Base-by-base conservation (phyloP, 1,140 invertebrate genomes). In the Drosophila arizonae region DNA sequence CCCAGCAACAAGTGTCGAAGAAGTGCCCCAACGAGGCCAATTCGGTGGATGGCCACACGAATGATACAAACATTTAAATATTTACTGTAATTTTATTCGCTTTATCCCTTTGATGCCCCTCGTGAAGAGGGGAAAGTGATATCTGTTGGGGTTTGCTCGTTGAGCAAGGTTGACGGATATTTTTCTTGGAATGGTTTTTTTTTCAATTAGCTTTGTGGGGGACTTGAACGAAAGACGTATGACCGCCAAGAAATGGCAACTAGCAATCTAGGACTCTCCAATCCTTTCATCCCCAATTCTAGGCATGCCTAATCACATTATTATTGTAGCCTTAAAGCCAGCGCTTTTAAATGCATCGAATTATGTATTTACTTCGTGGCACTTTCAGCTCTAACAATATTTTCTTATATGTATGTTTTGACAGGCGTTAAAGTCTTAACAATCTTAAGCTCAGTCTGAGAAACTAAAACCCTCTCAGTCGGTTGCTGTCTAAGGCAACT, bases 31-130 rank as follows among this genome's bases (percentile, higher is more conserved):
- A 69, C 57, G 57, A 52, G 58, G 46, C 66, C 48, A 62, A 69
- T 69, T 62, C 48, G 39, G 9, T 33, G 17, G n/a, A 69, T 69
- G 61, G 66, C 39, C 36, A 15, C 48, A 36, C 36, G 43, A 52
- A 69, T 54, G 66, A 36, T 41, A 26, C 62, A 55, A 41, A 43
- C 62, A 45, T 64, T 66, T 66, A 65, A 45, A 60, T 60, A 46
- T 60, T 46, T 48, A 17, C 43, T 30, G n/a, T 26, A 21, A 33
- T 21, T 60, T 6, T 33, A 33, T 17, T 30, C 55, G 13, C 9
- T 28, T 28, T 46, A 54, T 52, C 30, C 15, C 33, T 5, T 36
- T 54, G 15, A 54, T 6, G 30, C 9, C 30, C 28, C 3, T 10
- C 33, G 36, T 13, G 8, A n/a, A 11, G 11, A 56, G 21, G 39